Evolutionary conservation across 2,797 vertebrate species (phyloP).

Genomic region (Gallinago stenura): DNA sequence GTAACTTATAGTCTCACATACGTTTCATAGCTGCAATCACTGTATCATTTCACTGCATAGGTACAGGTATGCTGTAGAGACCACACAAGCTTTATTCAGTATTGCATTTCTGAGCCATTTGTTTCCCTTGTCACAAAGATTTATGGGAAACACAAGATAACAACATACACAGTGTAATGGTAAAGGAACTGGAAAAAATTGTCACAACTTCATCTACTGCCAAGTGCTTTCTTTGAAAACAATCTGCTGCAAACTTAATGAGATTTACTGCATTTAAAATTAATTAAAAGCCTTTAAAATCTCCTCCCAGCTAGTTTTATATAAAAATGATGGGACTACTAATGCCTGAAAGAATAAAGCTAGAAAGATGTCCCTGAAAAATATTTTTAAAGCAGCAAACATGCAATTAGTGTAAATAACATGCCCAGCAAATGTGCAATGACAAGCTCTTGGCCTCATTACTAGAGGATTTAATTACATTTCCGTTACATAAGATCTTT

Average conservation of each 20-base stretch:
- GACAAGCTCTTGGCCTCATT: neutral
- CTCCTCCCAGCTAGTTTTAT: neutral
- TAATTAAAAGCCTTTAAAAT: neutral
- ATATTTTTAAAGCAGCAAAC: neutral
- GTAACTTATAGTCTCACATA: neutral
- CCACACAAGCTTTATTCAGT: neutral
- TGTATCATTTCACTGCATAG: neutral
- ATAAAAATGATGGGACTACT: neutral
- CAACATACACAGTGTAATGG: neutral
- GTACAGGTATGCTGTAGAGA: neutral
- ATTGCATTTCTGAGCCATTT: neutral
- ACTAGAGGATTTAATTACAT: neutral
- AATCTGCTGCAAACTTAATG: neutral
- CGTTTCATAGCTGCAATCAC: neutral
- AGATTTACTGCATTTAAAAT: neutral
- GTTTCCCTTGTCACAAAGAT: neutral
- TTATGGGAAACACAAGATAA: neutral
- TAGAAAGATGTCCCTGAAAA: neutral
- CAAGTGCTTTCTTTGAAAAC: slow-evolving; percentile 9
- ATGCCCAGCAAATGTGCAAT: neutral
- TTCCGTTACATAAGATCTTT: neutral
- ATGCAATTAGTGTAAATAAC: neutral
- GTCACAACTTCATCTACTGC: neutral
- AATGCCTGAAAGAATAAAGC: neutral
- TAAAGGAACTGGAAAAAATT: neutral